A percentile compares a stretch with the other conserved stretches of the same genome.
phyloP scores from a whole-genome alignment of 2,888 invertebrate species.

The Lamellibrachia columna region DNA sequence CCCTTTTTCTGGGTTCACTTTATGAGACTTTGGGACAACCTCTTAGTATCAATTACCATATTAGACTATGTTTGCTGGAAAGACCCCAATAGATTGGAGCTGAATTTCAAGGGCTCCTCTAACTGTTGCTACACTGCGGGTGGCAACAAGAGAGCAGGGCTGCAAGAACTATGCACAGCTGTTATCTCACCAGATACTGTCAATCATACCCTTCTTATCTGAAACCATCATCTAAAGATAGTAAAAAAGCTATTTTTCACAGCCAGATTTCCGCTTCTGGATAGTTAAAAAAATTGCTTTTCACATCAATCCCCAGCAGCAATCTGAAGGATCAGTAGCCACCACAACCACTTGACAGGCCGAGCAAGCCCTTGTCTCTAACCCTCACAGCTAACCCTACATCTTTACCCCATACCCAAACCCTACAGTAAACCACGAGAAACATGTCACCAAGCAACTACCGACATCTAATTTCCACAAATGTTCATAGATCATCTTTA shows the following conservation, averaged over 20 bases:
- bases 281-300: background rate
- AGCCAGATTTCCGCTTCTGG: conserved; percentile 11
- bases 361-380: background rate
- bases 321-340: background rate
- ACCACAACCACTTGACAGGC: background rate
- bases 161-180: background rate
- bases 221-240: conserved; percentile 3
- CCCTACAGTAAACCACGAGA: background rate
- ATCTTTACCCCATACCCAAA: background rate
- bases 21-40: background rate
- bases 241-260: background rate
- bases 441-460: background rate
- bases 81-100: background rate
- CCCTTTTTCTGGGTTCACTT: background rate
- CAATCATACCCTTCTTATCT: conserved; percentile 6
- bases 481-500: background rate
- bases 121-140: background rate
- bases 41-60: background rate
- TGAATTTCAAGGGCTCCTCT: background rate
- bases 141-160: background rate
- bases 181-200: background rate
- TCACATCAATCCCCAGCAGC: background rate
- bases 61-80: background rate
- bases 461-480: background rate
- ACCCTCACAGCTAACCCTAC: background rate